Conservation (phyloP, 2,113 vertebrate species). For the Scytalopus superciliaris region DNA sequence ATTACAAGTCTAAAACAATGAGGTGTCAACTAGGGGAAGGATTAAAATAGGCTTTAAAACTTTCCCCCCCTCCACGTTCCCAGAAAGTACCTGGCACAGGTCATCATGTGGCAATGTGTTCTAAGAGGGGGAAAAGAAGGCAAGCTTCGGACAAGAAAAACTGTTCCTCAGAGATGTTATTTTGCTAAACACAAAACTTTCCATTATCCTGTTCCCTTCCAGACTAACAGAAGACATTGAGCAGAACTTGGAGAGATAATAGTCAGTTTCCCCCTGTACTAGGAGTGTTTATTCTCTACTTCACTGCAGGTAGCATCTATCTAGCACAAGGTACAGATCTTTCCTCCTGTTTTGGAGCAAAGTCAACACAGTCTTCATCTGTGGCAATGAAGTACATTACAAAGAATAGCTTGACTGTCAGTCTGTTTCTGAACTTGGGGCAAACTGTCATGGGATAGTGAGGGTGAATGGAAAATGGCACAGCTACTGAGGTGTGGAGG, state of each 20-base stretch:
- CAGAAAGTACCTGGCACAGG: conserved; percentile 13
- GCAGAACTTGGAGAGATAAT: background rate
- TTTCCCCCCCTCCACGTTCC: background rate
- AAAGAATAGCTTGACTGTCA: conserved; percentile 30
- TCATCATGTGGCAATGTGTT: background rate
- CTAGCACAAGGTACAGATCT: background rate
- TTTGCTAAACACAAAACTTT: background rate
- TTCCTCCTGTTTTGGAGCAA: background rate
- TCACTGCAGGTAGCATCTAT: background rate
- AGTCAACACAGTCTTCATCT: background rate
- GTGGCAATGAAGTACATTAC: conserved; percentile 1
- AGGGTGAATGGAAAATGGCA: background rate
- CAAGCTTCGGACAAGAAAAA: background rate
- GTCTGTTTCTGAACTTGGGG: conserved; percentile 46
- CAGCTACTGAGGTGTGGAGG: background rate
- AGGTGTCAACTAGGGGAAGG: conserved; percentile 51
- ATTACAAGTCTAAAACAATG: conserved; percentile 72
- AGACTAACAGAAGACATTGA: background rate
- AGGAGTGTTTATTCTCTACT: background rate
- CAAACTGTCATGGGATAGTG: background rate
- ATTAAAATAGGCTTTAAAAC: conserved; percentile 68
- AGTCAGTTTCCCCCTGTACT: background rate
- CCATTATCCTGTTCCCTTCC: background rate
- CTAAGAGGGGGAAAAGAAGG: background rate
- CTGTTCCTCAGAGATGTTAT: background rate